Evolutionary conservation across 2,797 vertebrate species (phyloP), one percentile per base, ranked within the genome.

Genomic region (Manis crassicaudata): DNA sequence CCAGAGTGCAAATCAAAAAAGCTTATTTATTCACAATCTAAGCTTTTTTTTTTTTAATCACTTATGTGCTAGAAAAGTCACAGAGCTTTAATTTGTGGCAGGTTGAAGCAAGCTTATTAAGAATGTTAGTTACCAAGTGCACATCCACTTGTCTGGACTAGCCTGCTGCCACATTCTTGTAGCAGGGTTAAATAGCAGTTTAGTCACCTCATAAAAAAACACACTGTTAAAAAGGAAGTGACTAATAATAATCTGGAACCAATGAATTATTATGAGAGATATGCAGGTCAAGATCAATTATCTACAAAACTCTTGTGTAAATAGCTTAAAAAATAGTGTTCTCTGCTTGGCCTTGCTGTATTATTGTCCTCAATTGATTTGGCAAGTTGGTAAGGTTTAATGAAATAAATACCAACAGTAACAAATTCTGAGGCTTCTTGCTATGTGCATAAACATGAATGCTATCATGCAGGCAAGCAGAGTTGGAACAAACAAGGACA

Each of bases 181-280:
- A 98, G 97, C 98, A 98, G 97, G 98, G 98, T 98, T 99, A 99
- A 99, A 98, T 62, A 98, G 93, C 98, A 98, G 98, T 98, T 98
- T 98, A 98, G 98, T 98, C 97, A 98, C 97, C 95, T 92, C 96
- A 95, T 90, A 95, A 97, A 97, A 98, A 97, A 96, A 82, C 93
- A 95, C 94, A 0, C 92, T 97, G 98, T 97, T 98, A 97, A 97
- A 97, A 98, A 98, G 98, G 98, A 98, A 98, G 97, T 98, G 97
- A 98, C 97, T 97, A 98, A 97, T 97, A 98, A 98, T 96, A 97
- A 84, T 98, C 95, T 76, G 83, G 90, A 98, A 97, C 86, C 97
- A 98, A 97, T 91, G 92, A 97, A 98, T 98, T 98, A 98, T 98
- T 98, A 94, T 97, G 98, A 97, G 94, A 5, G 94, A 98, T 97